Evolutionary conservation across 2,113 vertebrate genomes (phyloP).

Genomic region (Dromiciops gliroides): DNA sequence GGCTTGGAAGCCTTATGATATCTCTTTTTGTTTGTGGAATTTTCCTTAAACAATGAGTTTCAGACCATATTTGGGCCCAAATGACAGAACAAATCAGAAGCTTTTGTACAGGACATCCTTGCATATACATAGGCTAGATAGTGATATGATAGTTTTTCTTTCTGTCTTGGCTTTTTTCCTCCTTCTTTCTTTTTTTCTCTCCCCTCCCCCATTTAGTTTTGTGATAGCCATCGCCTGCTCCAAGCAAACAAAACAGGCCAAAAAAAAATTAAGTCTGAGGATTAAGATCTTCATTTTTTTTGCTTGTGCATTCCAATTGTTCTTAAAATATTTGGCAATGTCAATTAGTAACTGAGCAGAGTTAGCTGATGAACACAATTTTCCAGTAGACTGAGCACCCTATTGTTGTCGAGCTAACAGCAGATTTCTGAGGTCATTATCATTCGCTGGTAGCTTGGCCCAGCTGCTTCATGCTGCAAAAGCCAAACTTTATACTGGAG

Average conservation of each 20-base stretch:
- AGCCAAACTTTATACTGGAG: conserved; percentile 96
- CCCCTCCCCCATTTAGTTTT: conserved; percentile 59
- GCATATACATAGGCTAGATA: conserved; percentile 86
- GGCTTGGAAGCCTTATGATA: conserved; percentile 76
- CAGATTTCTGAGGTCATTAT: conserved; percentile 99
- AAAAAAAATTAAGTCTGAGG: conserved; percentile 92
- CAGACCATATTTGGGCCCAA: conserved; percentile 84
- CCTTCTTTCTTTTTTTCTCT: conserved; percentile 64
- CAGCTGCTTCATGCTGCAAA: conserved; percentile 99
- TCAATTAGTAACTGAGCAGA: conserved; percentile 99
- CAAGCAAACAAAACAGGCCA: conserved; percentile 80
- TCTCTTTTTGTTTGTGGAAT: conserved; percentile 64
- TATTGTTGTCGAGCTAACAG: conserved; percentile 99
- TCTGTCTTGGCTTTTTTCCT: conserved; percentile 56
- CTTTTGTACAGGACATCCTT: conserved; percentile 87
- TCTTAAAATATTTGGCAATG: conserved; percentile 99
- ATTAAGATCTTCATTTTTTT: conserved; percentile 96
- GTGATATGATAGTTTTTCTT: conserved; percentile 89
- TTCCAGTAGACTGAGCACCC: conserved; percentile 99
- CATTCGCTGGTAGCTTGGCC: conserved; percentile 99
- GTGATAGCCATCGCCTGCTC: conserved; percentile 86
- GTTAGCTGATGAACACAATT: conserved; percentile 99
- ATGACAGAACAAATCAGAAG: conserved; percentile 90
- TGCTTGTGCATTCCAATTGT: conserved; percentile 99
- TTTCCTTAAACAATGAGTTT: conserved; percentile 82